phyloP scores from a whole-genome alignment of 2,797 vertebrate genomes.

The Pempheris klunzingeri region DNA sequence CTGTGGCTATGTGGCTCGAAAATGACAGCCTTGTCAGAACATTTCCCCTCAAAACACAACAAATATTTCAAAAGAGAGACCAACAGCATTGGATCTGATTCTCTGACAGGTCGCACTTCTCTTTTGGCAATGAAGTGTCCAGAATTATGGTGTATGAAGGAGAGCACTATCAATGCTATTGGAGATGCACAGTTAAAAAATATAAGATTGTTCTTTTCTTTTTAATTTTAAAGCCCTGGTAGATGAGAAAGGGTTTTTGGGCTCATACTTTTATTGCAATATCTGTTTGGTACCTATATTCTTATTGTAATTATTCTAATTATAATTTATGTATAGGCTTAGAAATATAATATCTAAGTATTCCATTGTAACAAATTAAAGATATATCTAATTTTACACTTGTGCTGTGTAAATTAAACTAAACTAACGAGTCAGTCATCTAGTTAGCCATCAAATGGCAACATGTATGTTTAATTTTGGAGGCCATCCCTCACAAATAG shows the following conservation, averaged over 20 bases:
- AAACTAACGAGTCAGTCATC: background rate
- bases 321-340: background rate
- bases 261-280: background rate
- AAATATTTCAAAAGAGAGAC: constrained; percentile 43
- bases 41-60: constrained; percentile 42
- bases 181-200: background rate
- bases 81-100: constrained; percentile 22
- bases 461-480: background rate
- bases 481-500: background rate
- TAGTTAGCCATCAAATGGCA: background rate
- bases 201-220: background rate
- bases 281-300: background rate
- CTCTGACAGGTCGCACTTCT: constrained; percentile 22
- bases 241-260: background rate
- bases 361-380: background rate
- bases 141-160: background rate
- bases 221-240: background rate
- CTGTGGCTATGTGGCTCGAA: constrained; percentile 54
- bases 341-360: background rate
- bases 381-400: background rate
- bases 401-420: background rate
- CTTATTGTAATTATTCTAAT: background rate
- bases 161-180: background rate
- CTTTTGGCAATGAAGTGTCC: constrained; percentile 4
- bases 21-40: constrained; percentile 63